Evolutionary conservation across 2,113 vertebrate genomes (phyloP), one percentile per base, ranked within the genome.

Genomic region (Tautogolabrus adspersus): DNA sequence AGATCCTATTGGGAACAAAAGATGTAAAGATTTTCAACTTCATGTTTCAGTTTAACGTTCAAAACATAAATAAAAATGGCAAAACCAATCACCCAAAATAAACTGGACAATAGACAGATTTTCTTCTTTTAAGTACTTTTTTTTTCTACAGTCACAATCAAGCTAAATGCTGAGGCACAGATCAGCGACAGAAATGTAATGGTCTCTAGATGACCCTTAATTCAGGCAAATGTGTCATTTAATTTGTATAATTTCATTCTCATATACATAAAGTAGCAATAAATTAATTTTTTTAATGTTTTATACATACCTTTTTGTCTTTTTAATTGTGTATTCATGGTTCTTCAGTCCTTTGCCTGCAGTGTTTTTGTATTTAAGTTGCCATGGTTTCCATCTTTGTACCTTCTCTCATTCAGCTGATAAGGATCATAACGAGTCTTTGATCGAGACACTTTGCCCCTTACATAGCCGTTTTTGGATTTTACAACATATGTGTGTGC

Each of bases 401-500:
- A 19, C 6, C 21, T 5, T 1, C 56, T 30, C 7, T 49, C 38
- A 23, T 8, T 64, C 2, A 40, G 12, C 21, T 4, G 26, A 60
- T 30, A 7, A 19, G 75, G 55, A 16, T 16, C 56, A 38, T 74
- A 90, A 71, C 0, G 37, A n/a, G 16, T 71, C 38, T 79, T 81
- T 51, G 63, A 73, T 10, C 18, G 19, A 22, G 23, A 68, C 5
- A 69, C 18, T 67, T 70, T 54, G 0, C 62, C 12, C 30, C 74
- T 64, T 12, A 18, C 38, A 10, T 76, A 87, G 56, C 40, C 0
- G 5, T 56, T 82, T 79, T 42, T 88, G 10, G 77, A 89, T 37
- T 75, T 26, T 1, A n/a, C 19, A 37, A 55, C 0, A 0, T 81
- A 83, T 3, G 11, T 0, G 0, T 66, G 77, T 51, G 13, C 18